Evolutionary conservation across 2,888 invertebrate genomes (phyloP).

Genomic region (Eupithecia subfuscata): DNA sequence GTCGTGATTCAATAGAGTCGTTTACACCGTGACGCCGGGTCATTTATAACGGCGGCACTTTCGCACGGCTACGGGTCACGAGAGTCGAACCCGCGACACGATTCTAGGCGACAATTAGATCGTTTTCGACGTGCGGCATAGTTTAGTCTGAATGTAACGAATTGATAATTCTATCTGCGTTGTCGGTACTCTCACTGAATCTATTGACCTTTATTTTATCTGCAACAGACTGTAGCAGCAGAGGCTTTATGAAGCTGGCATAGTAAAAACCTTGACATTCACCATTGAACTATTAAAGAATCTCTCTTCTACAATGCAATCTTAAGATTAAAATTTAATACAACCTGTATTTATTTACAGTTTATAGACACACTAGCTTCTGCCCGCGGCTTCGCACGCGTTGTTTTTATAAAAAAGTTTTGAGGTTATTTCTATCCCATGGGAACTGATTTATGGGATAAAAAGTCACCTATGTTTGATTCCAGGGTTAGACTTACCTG

Average conservation of each 20-base stretch:
- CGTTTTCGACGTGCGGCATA: constrained; percentile 35
- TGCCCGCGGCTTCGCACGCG: too few species aligned
- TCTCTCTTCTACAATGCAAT: constrained; percentile 12
- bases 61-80: constrained; percentile 49
- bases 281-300: constrained; percentile 7
- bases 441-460: too few species aligned
- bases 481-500: too few species aligned
- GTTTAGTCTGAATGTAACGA: constrained; percentile 15
- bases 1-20: constrained; percentile 49
- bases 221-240: constrained; percentile 17
- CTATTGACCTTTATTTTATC: constrained; percentile 23
- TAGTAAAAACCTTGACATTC: constrained; percentile 26
- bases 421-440: too few species aligned
- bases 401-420: too few species aligned
- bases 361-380: neutral
- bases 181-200: constrained; percentile 20
- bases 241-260: constrained; percentile 10
- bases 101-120: constrained; percentile 48
- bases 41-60: constrained; percentile 48
- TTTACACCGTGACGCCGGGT: constrained; percentile 44
- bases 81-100: constrained; percentile 41
- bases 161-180: constrained; percentile 21
- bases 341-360: neutral
- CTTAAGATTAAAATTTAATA: constrained; percentile 1
- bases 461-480: too few species aligned